Evolutionary conservation across 1,140 invertebrate genomes (phyloP).

Genomic region (Phocides pigmalion): DNA sequence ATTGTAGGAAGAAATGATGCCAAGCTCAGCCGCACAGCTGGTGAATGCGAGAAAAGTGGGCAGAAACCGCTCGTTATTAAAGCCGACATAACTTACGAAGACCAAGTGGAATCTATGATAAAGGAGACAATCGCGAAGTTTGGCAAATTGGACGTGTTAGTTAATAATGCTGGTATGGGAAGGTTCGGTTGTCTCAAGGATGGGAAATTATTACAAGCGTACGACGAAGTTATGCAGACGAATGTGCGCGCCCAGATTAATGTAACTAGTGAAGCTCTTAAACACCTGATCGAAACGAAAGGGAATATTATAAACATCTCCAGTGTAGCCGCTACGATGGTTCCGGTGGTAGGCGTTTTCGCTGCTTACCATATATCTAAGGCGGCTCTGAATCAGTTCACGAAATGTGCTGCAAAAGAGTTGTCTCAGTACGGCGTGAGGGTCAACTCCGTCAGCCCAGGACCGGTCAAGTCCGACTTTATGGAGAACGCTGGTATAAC

Average conservation of each 20-base stretch:
- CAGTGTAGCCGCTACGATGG: constrained; percentile 1
- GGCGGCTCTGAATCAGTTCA: constrained; percentile 30
- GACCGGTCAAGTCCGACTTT: constrained; percentile 24
- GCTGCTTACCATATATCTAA: constrained; percentile 31
- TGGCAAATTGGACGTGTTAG: constrained; percentile 85
- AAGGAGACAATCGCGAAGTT: constrained; percentile 84
- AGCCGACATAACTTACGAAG: constrained; percentile 87
- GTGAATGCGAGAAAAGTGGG: constrained; percentile 82
- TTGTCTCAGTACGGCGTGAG: constrained; percentile 24
- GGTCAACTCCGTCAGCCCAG: constrained; percentile 35
- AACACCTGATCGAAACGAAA: constrained; percentile 32
- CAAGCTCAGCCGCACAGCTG: constrained; percentile 79
- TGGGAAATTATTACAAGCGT: constrained; percentile 11
- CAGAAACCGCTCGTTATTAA: constrained; percentile 80
- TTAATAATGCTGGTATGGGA: constrained; percentile 88
- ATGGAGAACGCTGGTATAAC: constrained; percentile 28
- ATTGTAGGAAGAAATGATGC: constrained; percentile 89
- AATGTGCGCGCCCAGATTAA: constrained; percentile 29
- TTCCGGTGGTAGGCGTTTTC: background rate
- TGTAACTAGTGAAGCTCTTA: constrained; percentile 15
- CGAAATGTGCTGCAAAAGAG: constrained; percentile 26
- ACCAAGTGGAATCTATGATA: constrained; percentile 85
- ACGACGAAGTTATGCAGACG: constrained; percentile 35
- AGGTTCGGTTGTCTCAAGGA: background rate
- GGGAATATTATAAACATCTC: constrained; percentile 31